A percentile compares a stretch with the other conserved stretches of the same genome.
These are phyloP conservation scores for Sipha flava DNA, from an alignment of 1,140 invertebrate species.

Conservation along the genomic window DNA sequence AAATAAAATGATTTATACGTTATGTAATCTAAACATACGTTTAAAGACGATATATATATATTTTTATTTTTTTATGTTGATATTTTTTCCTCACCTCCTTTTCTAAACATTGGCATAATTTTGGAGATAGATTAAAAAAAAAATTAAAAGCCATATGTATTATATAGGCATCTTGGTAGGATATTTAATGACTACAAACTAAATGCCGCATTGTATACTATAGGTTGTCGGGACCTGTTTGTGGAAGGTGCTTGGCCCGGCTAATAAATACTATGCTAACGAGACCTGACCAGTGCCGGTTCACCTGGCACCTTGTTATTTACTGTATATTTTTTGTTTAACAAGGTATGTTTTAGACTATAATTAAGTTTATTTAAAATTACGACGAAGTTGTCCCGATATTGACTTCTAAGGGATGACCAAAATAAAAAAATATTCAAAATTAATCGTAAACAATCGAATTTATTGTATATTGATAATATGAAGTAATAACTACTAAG, in stretches of 20 bases:
- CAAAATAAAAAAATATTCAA: not conserved
- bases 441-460: not conserved
- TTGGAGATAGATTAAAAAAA: conserved; percentile 5
- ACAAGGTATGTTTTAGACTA: conserved; percentile 8
- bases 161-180: not conserved
- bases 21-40: conserved; percentile 1
- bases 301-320: conserved; percentile 32
- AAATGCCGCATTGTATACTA: conserved; percentile 1
- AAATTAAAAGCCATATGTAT: conserved; percentile 11
- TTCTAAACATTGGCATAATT: conserved; percentile 16
- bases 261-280: conserved; percentile 31
- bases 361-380: conserved; percentile 22
- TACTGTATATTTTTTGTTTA: conserved; percentile 21
- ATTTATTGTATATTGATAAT: no score
- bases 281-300: conserved; percentile 30
- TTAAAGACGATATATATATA: not conserved
- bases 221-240: conserved; percentile 24
- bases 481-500: no score
- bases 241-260: conserved; percentile 26
- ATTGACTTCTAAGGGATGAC: not conserved
- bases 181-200: conserved; percentile 28
- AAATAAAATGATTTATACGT: conserved; percentile 27
- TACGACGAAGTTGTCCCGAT: not conserved
- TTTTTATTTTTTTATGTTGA: not conserved
- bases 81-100: not conserved